Evolutionary conservation across 2,797 vertebrate genomes (phyloP).

Genomic region (Enteromius afrohamiltoni): DNA sequence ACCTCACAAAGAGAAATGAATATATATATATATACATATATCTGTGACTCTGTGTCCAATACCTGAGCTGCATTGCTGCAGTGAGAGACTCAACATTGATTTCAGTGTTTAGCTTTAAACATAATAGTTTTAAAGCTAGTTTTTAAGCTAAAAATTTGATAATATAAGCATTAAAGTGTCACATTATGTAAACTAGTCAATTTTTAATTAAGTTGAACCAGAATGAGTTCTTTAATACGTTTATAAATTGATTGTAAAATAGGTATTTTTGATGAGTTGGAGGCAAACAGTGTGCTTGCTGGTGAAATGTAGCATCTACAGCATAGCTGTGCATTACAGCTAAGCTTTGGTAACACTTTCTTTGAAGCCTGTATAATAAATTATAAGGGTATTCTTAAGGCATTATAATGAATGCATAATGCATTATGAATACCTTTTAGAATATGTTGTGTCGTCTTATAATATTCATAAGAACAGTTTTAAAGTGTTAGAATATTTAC

Average conservation of each 20-base stretch:
- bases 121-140: no score
- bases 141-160: background rate
- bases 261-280: background rate
- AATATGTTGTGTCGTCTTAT: no score
- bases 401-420: no score
- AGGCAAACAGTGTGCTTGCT: background rate
- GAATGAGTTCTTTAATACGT: background rate
- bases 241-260: background rate
- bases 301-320: background rate
- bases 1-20: background rate
- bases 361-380: no score
- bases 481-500: no score
- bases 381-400: no score
- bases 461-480: no score
- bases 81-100: background rate
- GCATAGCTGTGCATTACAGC: background rate
- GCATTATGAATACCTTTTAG: no score
- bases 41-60: background rate
- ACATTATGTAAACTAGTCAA: background rate
- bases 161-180: background rate
- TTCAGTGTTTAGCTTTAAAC: background rate
- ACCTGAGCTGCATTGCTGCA: background rate
- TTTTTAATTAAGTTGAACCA: background rate
- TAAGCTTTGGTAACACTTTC: no score
- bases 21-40: background rate